Evolutionary conservation across 2,797 vertebrate genomes (phyloP).

Genomic region (Pseudocheirus occidentalis): DNA sequence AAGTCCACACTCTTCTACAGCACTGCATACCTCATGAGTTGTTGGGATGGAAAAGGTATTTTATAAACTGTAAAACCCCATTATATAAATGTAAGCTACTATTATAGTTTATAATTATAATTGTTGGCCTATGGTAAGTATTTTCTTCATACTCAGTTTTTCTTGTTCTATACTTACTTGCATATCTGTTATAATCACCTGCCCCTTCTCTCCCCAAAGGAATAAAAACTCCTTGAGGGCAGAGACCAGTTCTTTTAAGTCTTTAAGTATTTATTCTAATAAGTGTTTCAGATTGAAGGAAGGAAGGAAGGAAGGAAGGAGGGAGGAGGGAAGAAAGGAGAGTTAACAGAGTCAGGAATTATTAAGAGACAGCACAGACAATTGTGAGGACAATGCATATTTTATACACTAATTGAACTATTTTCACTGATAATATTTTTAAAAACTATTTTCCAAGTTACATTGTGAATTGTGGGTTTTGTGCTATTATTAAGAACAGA

Average conservation of each 20-base stretch:
- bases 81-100: background rate
- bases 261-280: background rate
- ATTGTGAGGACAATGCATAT: slow-evolving; percentile 7
- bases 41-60: background rate
- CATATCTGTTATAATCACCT: background rate
- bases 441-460: slow-evolving; percentile 8
- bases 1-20: background rate
- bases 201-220: background rate
- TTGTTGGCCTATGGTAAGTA: background rate
- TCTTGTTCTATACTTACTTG: background rate
- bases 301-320: background rate
- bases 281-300: background rate
- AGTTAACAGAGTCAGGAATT: slow-evolving; percentile 17
- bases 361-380: background rate
- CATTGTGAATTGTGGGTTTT: background rate
- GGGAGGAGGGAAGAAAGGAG: background rate
- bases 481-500: background rate
- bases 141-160: background rate
- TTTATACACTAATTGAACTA: slow-evolving; percentile 30
- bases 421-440: slow-evolving; percentile 26
- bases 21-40: background rate
- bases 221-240: background rate
- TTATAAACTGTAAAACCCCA: background rate
- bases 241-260: background rate
- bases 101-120: background rate